Evolutionary conservation across 2,888 invertebrate genomes (phyloP), one percentile per base, ranked within the genome.

Genomic region (Cepaea hortensis): DNA sequence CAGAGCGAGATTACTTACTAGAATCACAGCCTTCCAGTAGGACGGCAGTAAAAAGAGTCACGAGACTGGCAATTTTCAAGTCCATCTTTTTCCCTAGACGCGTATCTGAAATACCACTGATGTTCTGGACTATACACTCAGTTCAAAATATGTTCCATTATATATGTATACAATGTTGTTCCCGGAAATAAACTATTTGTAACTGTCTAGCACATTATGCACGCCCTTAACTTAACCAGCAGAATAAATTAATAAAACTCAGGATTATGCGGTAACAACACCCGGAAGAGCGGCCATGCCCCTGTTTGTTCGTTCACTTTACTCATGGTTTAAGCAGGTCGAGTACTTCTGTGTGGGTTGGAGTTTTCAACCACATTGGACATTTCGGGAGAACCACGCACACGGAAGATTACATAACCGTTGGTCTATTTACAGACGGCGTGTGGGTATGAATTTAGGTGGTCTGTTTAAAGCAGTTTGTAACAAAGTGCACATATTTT

Each of bases 381-480:
- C n/a, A 2, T 23, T 23, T 77, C n/a, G 20, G 13, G 76, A 11
- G 11, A 55, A n/a, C n/a, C 6, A 13, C 4, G 50, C 50, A 55
- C 18, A 50, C 11, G 48, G 23, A 75, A 11, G 46, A 11, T 20
- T 0, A 61, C 55, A 55, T 77, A 61, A 61, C 75, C 55, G 50
- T 55, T 77, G 23, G n/a, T 55, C 55, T 77, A 48, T 46, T 55
- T 55, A 48, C 61, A 77, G 20, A 1, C 20, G 18, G 11, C 77
- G 77, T 77, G 55, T 77, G 23, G 20, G n/a, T 61, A 55, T 77
- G 55, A 77, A 77, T 55, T 77, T 11, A 55, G 55, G 13, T n/a
- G 18, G 55, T 11, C 77, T 55, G 18, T 61, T 77, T 55, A 61
- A n/a, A 48, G n/a, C 55, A 55, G 18, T 20, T 77, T 5, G 68